Conservation (phyloP, 2,797 vertebrate species). For the Sphenopsis melanotis region DNA sequence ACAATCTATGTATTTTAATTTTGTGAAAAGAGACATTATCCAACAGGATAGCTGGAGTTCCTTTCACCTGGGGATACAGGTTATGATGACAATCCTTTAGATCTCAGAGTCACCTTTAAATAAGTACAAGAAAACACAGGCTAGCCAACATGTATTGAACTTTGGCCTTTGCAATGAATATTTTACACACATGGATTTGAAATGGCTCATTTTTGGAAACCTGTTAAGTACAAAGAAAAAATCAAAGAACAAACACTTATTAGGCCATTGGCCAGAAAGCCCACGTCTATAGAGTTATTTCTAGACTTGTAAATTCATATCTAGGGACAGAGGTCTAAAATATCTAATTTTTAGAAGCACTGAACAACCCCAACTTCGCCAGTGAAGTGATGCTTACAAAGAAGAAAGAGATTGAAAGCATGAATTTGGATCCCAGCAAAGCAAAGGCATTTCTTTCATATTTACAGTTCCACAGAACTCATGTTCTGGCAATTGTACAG, state of each 20-base stretch:
- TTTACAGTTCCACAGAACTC: conserved; percentile 23
- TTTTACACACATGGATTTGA: not conserved
- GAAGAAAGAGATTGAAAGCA: not conserved
- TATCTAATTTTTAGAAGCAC: not conserved
- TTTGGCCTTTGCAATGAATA: not conserved
- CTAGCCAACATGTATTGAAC: not conserved
- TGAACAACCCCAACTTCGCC: not conserved
- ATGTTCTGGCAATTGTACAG: not conserved
- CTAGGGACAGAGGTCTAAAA: not conserved
- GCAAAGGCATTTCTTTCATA: not conserved
- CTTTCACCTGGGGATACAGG: not conserved
- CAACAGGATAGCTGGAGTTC: not conserved
- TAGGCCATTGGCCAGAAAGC: not conserved
- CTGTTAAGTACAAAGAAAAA: not conserved
- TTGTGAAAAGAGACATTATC: not conserved
- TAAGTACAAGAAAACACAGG: not conserved
- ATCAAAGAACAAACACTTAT: not conserved
- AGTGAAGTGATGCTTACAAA: not conserved
- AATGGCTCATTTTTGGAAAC: not conserved
- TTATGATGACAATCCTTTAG: not conserved
- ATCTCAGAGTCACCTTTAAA: not conserved
- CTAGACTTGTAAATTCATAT: not conserved
- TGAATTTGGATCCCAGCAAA: conserved; percentile 38
- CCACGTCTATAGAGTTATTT: not conserved
- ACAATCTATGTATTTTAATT: not conserved